Percentiles rank a stretch among this genome's conserved stretches.
These are phyloP conservation scores for Myotis yumanensis DNA, from an alignment of 2,113 vertebrate species.

Conservation along the genomic window DNA sequence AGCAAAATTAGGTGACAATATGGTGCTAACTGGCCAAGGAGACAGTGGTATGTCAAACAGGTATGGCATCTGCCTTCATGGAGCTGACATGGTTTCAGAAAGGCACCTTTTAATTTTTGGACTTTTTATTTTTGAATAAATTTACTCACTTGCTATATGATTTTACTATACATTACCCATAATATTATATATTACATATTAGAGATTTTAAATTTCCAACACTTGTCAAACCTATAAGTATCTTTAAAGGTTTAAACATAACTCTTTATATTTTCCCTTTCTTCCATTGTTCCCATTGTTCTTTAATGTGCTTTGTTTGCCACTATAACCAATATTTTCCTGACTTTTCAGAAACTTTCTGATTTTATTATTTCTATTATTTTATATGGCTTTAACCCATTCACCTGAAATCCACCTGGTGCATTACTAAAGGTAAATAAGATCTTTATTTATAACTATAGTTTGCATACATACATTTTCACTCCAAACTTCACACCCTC, in stretches of 20 bases:
- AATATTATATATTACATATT: neutral
- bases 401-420: neutral
- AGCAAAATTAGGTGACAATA: neutral
- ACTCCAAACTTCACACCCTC: neutral
- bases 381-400: neutral
- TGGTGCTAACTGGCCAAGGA: neutral
- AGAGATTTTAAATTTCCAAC: neutral
- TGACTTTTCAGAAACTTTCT: neutral
- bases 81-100: neutral
- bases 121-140: neutral
- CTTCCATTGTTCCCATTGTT: neutral
- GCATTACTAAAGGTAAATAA: neutral
- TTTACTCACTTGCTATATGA: neutral
- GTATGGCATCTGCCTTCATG: accelerated
- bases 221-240: neutral
- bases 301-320: neutral
- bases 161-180: neutral
- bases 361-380: neutral
- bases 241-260: neutral
- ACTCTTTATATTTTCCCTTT: neutral
- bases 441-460: neutral
- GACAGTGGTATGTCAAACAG: neutral
- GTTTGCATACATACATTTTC: neutral
- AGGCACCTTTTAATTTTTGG: neutral
- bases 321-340: neutral